These are phyloP conservation scores for Andrena dorsata DNA, from an alignment of 2,888 invertebrate species.

Conservation along the genomic window DNA sequence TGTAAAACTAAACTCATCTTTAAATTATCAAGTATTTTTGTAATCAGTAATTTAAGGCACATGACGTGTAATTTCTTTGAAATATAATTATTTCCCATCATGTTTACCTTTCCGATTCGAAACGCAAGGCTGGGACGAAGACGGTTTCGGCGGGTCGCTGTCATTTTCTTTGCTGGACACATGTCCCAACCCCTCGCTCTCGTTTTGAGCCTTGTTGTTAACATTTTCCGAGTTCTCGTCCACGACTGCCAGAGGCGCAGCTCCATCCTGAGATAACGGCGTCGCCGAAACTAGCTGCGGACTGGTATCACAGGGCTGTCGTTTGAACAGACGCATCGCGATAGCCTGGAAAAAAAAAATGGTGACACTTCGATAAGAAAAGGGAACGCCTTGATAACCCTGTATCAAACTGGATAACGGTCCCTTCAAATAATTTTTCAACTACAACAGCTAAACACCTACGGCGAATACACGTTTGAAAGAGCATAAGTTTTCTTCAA, in stretches of 20 bases:
- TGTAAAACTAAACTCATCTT: background rate
- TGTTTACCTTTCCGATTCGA: constrained; percentile 71
- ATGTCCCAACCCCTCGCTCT: constrained; percentile 58
- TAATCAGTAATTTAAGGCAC: background rate
- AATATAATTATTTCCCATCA: no score
- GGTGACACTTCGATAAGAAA: constrained; percentile 10
- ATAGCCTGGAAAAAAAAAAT: constrained; percentile 49
- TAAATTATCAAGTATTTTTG: background rate
- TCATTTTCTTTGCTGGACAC: constrained; percentile 64
- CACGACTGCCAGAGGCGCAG: constrained; percentile 30
- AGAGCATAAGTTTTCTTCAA: no score
- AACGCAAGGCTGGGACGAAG: constrained; percentile 49
- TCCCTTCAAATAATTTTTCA: background rate
- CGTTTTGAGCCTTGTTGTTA: constrained; percentile 38
- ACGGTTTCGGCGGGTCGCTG: constrained; percentile 61
- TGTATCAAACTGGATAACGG: background rate
- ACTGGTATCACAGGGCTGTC: constrained; percentile 86
- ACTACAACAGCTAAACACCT: no score
- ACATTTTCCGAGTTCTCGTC: constrained; percentile 33
- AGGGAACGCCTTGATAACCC: background rate
- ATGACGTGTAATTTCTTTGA: background rate
- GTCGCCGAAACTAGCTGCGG: constrained; percentile 86
- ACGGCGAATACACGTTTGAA: no score
- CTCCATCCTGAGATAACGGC: constrained; percentile 77
- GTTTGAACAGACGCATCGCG: constrained; percentile 86